phyloP scores from a whole-genome alignment of 2,888 invertebrate genomes.

The Tenthredo amoena region DNA sequence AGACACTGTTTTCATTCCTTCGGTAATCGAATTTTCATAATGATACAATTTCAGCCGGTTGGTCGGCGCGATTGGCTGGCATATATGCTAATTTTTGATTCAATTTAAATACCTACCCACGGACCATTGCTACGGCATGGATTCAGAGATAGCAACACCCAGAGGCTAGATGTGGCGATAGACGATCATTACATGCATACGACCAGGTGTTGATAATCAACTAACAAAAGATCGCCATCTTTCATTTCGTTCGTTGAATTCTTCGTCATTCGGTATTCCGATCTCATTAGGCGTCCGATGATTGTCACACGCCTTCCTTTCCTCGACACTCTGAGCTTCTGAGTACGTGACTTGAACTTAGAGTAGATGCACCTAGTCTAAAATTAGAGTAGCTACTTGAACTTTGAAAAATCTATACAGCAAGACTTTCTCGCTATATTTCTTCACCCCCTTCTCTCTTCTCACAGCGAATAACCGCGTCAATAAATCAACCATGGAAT shows the following conservation, averaged over 20 bases:
- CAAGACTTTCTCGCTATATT: neutral
- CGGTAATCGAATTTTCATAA: conserved; percentile 9
- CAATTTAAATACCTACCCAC: neutral
- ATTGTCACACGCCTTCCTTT: neutral
- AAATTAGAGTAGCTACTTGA: neutral
- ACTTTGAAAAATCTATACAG: neutral
- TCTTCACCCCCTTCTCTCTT: neutral
- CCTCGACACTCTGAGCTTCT: neutral
- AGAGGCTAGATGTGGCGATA: neutral
- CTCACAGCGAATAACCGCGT: no score
- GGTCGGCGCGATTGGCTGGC: neutral
- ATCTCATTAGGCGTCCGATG: neutral
- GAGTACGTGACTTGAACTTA: neutral
- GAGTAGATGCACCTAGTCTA: neutral
- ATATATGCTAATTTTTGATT: neutral
- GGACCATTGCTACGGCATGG: neutral
- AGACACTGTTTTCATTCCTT: neutral
- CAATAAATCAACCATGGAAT: neutral
- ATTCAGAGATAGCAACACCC: neutral
- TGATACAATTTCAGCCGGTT: conserved; percentile 16
- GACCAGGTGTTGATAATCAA: neutral
- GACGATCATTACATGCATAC: neutral
- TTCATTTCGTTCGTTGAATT: neutral
- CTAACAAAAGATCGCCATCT: neutral
- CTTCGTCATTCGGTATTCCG: neutral